Evolutionary conservation across 1,140 invertebrate genomes (phyloP).

Genomic region (Gonioctena quinquepunctata): DNA sequence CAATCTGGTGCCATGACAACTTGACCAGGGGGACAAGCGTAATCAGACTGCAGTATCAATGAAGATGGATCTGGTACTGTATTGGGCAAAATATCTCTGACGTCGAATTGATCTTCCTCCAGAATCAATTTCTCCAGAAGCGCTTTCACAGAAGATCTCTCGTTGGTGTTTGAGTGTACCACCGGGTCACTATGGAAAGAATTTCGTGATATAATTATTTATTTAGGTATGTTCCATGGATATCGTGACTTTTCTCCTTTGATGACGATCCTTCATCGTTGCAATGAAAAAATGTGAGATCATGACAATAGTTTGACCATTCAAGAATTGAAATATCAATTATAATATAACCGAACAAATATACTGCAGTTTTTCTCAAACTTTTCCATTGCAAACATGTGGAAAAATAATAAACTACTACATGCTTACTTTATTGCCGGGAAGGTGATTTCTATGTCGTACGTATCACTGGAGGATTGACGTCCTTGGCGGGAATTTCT

Average conservation of each 20-base stretch:
- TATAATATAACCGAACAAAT: no score
- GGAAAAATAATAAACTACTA: conserved; percentile 20
- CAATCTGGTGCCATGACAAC: conserved; percentile 91
- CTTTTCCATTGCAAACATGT: no score
- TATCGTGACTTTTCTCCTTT: no score
- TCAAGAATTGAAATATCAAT: no score
- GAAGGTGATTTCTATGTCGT: conserved; percentile 87
- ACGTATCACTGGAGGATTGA: conserved; percentile 76
- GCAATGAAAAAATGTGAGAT: no score
- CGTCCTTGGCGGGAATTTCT: conserved; percentile 65
- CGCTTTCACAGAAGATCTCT: conserved; percentile 79
- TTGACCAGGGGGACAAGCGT: conserved; percentile 89
- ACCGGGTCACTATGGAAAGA: conserved; percentile 82
- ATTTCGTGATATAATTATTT: no score
- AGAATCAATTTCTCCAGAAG: conserved; percentile 85
- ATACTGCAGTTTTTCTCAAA: no score
- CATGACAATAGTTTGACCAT: no score
- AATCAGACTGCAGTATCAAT: conserved; percentile 82
- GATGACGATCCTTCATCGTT: no score
- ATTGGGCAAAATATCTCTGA: conserved; percentile 90
- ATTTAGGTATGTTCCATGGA: not conserved
- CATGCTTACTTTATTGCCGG: conserved; percentile 87
- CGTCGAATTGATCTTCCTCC: conserved; percentile 91
- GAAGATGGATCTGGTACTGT: conserved; percentile 92
- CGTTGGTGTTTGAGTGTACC: conserved; percentile 82